Evolutionary conservation across 2,797 vertebrate genomes (phyloP).

Genomic region (Aplochiton taeniatus): DNA sequence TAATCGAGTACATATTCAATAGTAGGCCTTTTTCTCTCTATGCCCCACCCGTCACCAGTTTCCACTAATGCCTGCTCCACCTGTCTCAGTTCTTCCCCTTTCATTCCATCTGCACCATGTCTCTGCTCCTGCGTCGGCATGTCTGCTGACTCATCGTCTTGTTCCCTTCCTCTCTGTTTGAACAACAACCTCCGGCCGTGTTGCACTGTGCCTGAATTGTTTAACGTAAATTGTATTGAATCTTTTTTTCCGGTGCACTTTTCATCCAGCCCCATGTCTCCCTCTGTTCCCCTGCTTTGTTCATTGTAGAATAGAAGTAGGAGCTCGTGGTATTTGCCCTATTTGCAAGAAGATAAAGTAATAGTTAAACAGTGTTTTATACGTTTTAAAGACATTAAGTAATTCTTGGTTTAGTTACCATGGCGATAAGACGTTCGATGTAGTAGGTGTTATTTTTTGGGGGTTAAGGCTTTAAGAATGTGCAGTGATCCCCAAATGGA

Average conservation of each 20-base stretch:
- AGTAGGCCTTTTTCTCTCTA: slow-evolving; percentile 17
- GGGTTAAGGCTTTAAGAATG: not conserved
- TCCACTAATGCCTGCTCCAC: not conserved
- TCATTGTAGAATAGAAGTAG: too few species aligned
- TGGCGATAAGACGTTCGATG: not conserved
- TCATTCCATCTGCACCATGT: slow-evolving; percentile 38
- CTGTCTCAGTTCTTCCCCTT: not conserved
- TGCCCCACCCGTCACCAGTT: slow-evolving; percentile 22
- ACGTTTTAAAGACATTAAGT: too few species aligned
- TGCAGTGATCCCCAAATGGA: slow-evolving; percentile 13
- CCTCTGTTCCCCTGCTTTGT: too few species aligned
- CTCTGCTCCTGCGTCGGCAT: slow-evolving; percentile 21
- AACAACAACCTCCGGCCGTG: too few species aligned
- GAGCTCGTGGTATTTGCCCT: too few species aligned
- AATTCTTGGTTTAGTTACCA: too few species aligned
- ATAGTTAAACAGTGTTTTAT: too few species aligned
- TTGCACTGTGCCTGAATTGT: too few species aligned
- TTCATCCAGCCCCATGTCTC: too few species aligned
- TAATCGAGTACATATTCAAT: slow-evolving; percentile 9
- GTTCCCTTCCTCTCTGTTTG: not conserved
- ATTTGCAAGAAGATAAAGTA: too few species aligned
- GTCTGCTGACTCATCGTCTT: slow-evolving; percentile 6
- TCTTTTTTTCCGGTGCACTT: too few species aligned
- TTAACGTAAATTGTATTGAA: too few species aligned
- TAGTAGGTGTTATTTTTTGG: not conserved